Base-by-base conservation (phyloP, 2,113 vertebrate species). In the Megalops atlanticus region DNA sequence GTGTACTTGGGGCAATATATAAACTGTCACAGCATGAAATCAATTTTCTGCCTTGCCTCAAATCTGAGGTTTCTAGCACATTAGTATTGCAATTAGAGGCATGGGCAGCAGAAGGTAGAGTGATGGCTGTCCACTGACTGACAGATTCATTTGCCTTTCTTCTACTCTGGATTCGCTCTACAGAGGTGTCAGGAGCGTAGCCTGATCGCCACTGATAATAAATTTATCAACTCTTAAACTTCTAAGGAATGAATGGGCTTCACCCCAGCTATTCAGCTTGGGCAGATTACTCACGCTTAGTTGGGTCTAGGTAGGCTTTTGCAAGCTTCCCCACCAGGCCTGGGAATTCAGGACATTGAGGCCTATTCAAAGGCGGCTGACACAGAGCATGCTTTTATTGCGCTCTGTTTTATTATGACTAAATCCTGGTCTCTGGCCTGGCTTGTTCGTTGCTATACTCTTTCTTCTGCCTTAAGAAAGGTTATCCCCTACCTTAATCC, bases 401-500 rank as follows among this genome's bases (percentile, higher is more conserved):
- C 94, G 86, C 95, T 91, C 94, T 94, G 94, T 88, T 95, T 96
- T 94, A 96, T 94, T 92, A 94, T 92, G 85, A 82, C 93, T 94
- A 97, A 97, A 97, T 96, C 96, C 96, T 89, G 95, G 94, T 95
- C 95, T 95, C 96, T 95, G 95, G 58, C 94, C 93, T 93, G 93
- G 94, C 95, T 97, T 95, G 95, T 95, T 93, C 94, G 94, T 92
- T n/a, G 85, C 96, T 93, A 95, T 91, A 93, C 93, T 95, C 94
- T 97, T 97, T 97, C 96, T 97, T 97, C 96, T 95, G 93, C 95
- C 94, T 93, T 94, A 87, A 94, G 58, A 94, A 95, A 95, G 95
- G 94, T 96, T 96, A 96, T 96, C 96, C 96, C 94, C 96, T 95
- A 95, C 94, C 96, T 96, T 99, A 98, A 99, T 99, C 97, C 97